Evolutionary conservation across 2,888 invertebrate species (phyloP), one percentile per base, ranked within the genome.

Genomic region (Antheraea assamensis): DNA sequence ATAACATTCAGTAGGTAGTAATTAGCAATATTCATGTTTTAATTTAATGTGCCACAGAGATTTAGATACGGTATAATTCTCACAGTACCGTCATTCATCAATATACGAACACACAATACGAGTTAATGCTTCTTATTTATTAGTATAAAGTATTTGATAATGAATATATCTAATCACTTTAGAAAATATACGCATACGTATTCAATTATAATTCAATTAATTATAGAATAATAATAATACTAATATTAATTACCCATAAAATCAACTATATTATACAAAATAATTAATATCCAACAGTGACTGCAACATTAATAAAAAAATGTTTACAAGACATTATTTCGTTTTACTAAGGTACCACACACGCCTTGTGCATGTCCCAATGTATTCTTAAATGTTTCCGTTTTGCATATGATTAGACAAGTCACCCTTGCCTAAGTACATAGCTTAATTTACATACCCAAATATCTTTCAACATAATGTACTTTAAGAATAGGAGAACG

Each of bases 341-440:
- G 68, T 21, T 68, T 35, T 35, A 35, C 68, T n/a, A 35, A n/a
- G 35, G 35, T 35, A 68, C 68, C 68, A 68, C 35, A 35, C 68
- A 68, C 68, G 68, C 68, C 68, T 68, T 68, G 68, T 68, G 68
- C 68, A 68, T 68, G 68, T 68, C 35, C 8, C 35, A 35, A 68
- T 35, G 74, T 73, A 64, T 42, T 49, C 49, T 75, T 70, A 71
- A 68, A 70, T 58, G 42, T 27, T n/a, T 21, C 73, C 21, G 42
- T 74, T 79, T 77, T 79, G 74, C 76, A 79, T 80, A 73, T 76
- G 27, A 76, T 71, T 19, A 77, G 70, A 72, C 78, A 61, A 66
- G 61, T 68, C 58, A 76, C 79, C 78, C 80, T 74, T 74, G 74
- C 66, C 66, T 72, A 55, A 42, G 42, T 55, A 70, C 52, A 58